A percentile compares a stretch with the other conserved stretches of the same genome.
Evolutionary conservation across 1,140 invertebrate species (phyloP).

Genomic region (Lepidurus packardi): DNA sequence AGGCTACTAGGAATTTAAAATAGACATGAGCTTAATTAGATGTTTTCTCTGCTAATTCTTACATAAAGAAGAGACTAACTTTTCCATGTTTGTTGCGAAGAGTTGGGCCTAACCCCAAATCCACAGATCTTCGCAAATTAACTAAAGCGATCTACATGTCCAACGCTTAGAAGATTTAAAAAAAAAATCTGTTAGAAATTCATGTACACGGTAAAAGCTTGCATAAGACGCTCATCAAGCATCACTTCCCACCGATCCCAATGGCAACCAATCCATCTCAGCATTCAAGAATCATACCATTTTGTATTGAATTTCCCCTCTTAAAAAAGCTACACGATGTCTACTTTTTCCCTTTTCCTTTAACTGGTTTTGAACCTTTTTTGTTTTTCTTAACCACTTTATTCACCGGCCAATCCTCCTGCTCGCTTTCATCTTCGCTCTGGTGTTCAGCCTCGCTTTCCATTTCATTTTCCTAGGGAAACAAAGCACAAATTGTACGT

Average conservation of each 20-base stretch:
- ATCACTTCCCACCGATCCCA: slow-evolving; percentile 33
- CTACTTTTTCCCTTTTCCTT: not conserved
- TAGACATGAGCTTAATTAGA: too few species aligned
- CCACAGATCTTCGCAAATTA: slow-evolving; percentile 60
- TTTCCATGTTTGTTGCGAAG: slow-evolving; percentile 56
- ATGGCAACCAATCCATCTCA: slow-evolving; percentile 43
- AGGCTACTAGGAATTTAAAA: too few species aligned
- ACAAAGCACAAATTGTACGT: not conserved
- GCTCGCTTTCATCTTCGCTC: not conserved
- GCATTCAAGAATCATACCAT: slow-evolving; percentile 44
- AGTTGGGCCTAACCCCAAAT: slow-evolving; percentile 54
- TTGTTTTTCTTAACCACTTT: not conserved
- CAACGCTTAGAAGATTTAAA: slow-evolving; percentile 57
- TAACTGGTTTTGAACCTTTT: not conserved
- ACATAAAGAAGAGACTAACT: slow-evolving; percentile 44
- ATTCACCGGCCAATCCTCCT: not conserved
- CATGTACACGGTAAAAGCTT: not conserved
- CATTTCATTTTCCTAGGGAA: not conserved
- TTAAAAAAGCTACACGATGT: not conserved
- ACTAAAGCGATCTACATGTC: slow-evolving; percentile 64
- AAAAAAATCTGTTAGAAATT: slow-evolving; percentile 45
- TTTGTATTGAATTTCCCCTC: slow-evolving; percentile 39
- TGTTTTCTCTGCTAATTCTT: too few species aligned
- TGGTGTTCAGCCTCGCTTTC: not conserved
- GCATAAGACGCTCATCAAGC: not conserved